Evolutionary conservation across 2,797 vertebrate species (phyloP).

Genomic region (Xiphorhynchus erythropygius): DNA sequence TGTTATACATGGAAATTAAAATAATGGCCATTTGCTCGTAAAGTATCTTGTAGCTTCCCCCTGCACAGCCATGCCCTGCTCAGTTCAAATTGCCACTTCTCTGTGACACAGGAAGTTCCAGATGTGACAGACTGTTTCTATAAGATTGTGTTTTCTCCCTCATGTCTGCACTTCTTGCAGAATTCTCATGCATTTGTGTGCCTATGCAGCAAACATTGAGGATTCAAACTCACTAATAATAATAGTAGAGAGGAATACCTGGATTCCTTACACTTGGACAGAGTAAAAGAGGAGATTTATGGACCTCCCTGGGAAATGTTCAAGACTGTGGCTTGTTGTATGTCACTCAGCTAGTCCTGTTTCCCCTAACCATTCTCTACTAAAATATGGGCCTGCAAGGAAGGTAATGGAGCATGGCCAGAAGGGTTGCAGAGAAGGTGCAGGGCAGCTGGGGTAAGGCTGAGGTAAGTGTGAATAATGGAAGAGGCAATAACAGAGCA

Average conservation of each 20-base stretch:
- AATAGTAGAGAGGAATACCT: neutral
- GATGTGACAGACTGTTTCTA: neutral
- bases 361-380: neutral
- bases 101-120: neutral
- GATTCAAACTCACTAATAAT: neutral
- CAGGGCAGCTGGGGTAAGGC: neutral
- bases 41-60: neutral
- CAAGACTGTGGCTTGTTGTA: neutral
- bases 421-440: neutral
- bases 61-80: no score
- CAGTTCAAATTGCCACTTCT: neutral
- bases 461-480: neutral
- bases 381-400: neutral
- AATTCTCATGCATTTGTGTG: neutral
- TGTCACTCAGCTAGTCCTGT: neutral
- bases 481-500: neutral
- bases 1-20: neutral
- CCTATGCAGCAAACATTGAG: fast-evolving
- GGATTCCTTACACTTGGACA: neutral
- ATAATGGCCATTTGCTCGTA: neutral
- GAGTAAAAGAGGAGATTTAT: neutral
- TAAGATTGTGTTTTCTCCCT: neutral
- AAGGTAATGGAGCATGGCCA: neutral
- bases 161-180: neutral
- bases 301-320: neutral